Evolutionary conservation across 2,888 invertebrate genomes (phyloP).

Genomic region (Epinotia bilunana): DNA sequence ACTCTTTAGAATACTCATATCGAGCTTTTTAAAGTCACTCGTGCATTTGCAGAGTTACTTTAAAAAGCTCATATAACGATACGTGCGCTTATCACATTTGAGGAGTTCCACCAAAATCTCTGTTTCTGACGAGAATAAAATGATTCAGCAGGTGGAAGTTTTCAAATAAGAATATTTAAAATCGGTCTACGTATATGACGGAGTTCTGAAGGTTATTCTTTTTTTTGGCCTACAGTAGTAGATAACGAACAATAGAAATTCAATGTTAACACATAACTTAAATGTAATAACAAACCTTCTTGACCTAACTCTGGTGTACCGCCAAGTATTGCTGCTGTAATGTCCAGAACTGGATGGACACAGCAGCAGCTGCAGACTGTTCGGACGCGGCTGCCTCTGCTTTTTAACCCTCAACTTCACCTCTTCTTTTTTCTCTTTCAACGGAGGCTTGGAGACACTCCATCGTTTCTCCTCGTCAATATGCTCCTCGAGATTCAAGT

Average conservation of each 20-base stretch:
- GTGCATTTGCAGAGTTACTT: too few relatives aligned
- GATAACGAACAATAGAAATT: background rate
- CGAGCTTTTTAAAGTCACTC: too few relatives aligned
- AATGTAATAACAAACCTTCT: slow-evolving; percentile 68
- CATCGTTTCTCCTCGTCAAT: slow-evolving; percentile 62
- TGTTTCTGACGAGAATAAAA: too few relatives aligned
- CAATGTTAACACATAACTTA: background rate
- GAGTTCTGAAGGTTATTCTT: background rate
- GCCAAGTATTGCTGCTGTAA: slow-evolving; percentile 79
- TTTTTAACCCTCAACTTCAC: slow-evolving; percentile 75
- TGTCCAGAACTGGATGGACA: slow-evolving; percentile 79
- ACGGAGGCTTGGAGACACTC: slow-evolving; percentile 73
- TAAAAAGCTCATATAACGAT: too few relatives aligned
- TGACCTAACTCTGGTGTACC: slow-evolving; percentile 77
- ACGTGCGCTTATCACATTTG: too few relatives aligned
- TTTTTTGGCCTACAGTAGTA: background rate
- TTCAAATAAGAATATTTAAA: background rate
- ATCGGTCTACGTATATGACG: background rate
- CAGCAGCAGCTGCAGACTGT: slow-evolving; percentile 76
- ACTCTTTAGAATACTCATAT: background rate
- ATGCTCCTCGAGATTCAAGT: slow-evolving; percentile 68
- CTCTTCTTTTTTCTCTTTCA: slow-evolving; percentile 68
- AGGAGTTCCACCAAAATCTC: too few relatives aligned
- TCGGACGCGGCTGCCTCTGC: slow-evolving; percentile 75
- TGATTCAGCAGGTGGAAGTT: too few relatives aligned